Base-by-base conservation (phyloP, 2,113 vertebrate species). In the Helogale parvula region DNA sequence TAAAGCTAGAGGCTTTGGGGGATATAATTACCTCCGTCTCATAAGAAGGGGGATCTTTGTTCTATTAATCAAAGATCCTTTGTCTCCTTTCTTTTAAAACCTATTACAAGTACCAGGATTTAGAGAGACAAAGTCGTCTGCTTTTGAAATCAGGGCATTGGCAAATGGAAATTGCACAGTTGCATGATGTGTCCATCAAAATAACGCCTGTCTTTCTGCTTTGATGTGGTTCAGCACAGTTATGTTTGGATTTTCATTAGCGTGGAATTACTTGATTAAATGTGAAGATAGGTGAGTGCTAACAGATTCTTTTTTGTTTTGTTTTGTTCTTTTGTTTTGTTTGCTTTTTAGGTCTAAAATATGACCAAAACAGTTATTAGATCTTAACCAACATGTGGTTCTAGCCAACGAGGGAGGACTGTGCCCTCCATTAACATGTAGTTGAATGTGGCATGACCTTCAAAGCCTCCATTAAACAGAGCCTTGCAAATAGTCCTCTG, bases 161-260 rank as follows among this genome's bases (percentile, higher is more conserved):
- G 35, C 91, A 63, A 89, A 96, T 76, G 90, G 90, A 95, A 95
- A 97, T 84, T 74, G 66, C 95, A 74, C 52, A 88, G 96, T 17
- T 98, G 92, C 97, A 96, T 97, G 97, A 45, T 85, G 86, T 92
- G 19, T 72, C 93, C 97, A 38, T 92, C 81, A 85, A 98, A 98
- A 95, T 92, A 90, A 98, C 11, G 47, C 91, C 65, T 98, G 88
- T 98, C 81, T 85, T 90, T 97, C 98, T 90, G 96, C 97, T 96
- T 97, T 76, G 86, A 50, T 96, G 95, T 96, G 97, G 35, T 94
- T 98, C 65, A 93, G 96, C 92, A 96, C 94, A 97, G 66, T 97
- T 98, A 96, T 97, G 96, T 97, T 87, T 95, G 98, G 97, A 96
- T 97, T 95, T 97, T 97, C 96, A 92, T 97, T 98, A 98, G 98